Conservation (phyloP, 2,888 invertebrate genomes). For the Lasioglossum villosulum region DNA sequence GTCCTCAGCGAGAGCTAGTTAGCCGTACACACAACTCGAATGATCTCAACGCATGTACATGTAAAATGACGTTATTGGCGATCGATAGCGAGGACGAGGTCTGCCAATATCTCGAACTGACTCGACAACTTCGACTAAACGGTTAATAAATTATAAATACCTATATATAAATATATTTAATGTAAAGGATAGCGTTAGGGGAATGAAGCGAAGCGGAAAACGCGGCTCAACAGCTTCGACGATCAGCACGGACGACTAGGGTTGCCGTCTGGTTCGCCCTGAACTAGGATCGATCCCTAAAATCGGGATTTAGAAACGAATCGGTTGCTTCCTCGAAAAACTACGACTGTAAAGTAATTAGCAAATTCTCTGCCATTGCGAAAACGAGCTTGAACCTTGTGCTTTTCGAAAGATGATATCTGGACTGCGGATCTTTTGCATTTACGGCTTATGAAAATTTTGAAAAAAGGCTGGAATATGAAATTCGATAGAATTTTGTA, state of each 20-base stretch:
- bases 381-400: too few species aligned
- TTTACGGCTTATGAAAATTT: too few species aligned
- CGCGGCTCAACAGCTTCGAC: slow-evolving; percentile 57
- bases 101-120: slow-evolving; percentile 77
- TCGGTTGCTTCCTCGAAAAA: not conserved
- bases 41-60: slow-evolving; percentile 81
- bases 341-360: not conserved
- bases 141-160: slow-evolving; percentile 69
- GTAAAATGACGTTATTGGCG: slow-evolving; percentile 75
- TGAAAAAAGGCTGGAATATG: too few species aligned
- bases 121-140: slow-evolving; percentile 73
- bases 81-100: slow-evolving; percentile 57
- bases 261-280: slow-evolving; percentile 22
- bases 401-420: too few species aligned
- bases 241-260: slow-evolving; percentile 33
- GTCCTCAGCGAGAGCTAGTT: slow-evolving; percentile 49
- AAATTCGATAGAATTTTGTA: too few species aligned
- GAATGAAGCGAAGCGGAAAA: slow-evolving; percentile 54
- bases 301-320: not conserved
- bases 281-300: not conserved
- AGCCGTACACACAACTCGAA: slow-evolving; percentile 69
- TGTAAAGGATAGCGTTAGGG: slow-evolving; percentile 70
- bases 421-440: too few species aligned
- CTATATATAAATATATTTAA: slow-evolving; percentile 69
- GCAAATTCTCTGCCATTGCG: not conserved